Percentiles rank a stretch among this genome's conserved stretches.
These are phyloP conservation scores for Orchestes rusci DNA, from an alignment of 2,888 invertebrate species.

Conservation along the genomic window DNA sequence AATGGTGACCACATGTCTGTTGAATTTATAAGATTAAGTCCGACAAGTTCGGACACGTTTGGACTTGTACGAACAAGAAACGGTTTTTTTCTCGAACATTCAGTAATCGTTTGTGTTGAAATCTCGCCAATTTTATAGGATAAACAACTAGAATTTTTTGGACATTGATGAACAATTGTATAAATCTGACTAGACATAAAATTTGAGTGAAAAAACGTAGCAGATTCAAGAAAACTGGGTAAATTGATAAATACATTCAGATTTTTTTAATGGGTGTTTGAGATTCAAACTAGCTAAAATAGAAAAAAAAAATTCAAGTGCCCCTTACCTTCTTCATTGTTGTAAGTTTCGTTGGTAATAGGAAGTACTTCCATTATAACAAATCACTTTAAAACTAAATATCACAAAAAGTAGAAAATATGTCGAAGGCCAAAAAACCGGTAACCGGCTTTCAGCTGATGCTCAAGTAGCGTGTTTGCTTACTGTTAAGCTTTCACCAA, in stretches of 20 bases:
- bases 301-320: conserved; percentile 9
- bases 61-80: too few relatives aligned
- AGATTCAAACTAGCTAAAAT: conserved; percentile 2
- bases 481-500: conserved; percentile 18
- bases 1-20: too few relatives aligned
- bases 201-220: background rate
- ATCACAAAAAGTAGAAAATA: conserved; percentile 13
- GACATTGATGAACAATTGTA: too few relatives aligned
- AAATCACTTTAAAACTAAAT: conserved; percentile 11
- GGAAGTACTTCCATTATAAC: conserved; percentile 67
- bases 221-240: background rate
- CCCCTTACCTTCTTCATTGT: conserved; percentile 30
- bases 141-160: too few relatives aligned
- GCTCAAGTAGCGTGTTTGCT: background rate
- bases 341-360: conserved; percentile 69
- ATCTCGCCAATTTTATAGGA: too few relatives aligned
- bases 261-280: too few relatives aligned
- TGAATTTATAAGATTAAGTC: too few relatives aligned
- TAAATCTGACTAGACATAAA: too few relatives aligned
- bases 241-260: too few relatives aligned
- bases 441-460: conserved; percentile 25
- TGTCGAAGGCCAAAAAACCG: conserved; percentile 25
- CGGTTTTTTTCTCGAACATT: too few relatives aligned
- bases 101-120: too few relatives aligned
- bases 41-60: too few relatives aligned